Evolutionary conservation across 2,797 vertebrate species (phyloP), one percentile per base, ranked within the genome.

Genomic region (Echiichthys vipera): DNA sequence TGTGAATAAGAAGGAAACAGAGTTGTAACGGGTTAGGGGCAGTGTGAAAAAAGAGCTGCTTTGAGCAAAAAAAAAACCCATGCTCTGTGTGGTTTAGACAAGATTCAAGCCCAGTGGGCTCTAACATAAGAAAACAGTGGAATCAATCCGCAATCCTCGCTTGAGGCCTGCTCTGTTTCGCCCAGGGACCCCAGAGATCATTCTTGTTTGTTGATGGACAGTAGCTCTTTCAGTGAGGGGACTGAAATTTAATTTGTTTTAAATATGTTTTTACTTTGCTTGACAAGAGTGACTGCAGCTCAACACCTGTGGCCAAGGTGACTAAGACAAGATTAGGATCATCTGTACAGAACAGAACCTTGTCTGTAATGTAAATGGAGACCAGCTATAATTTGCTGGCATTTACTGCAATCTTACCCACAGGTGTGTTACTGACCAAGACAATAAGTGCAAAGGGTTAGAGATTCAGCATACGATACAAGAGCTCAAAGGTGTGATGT

Each of bases 121-220:
- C n/a, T 46, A 42, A 73, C 47, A 34, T 51, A 71, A 71, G 59
- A 71, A 22, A 1, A 11, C 39, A 59, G 54, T 57, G 64, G 64
- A 80, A 25, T 24, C 9, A 43, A 40, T 36, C 22, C 1, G 2
- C 53, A 56, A 46, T 65, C 55, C 25, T 30, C n/a, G 22, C 50
- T 43, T 9, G 25, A 50, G 30, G 79, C 73, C 70, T 67, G 9
- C 62, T 63, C 15, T 32, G 47, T 22, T 42, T 17, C 57, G 53
- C 50, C 22, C 34, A 1, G 4, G 36, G 30, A 54, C 50, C 58
- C 27, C 10, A 7, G 25, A 53, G 12, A 0, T 1, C 65, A 63
- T 67, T 83, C 46, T 55, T 80, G 65, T 78, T 81, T 82, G 83
- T 40, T 82, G 79, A 86, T 29, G n/a, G 81, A 81, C 1, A 7